These are phyloP conservation scores for Maylandia zebra DNA, from an alignment of 2,113 vertebrate species.

Conservation along the genomic window DNA sequence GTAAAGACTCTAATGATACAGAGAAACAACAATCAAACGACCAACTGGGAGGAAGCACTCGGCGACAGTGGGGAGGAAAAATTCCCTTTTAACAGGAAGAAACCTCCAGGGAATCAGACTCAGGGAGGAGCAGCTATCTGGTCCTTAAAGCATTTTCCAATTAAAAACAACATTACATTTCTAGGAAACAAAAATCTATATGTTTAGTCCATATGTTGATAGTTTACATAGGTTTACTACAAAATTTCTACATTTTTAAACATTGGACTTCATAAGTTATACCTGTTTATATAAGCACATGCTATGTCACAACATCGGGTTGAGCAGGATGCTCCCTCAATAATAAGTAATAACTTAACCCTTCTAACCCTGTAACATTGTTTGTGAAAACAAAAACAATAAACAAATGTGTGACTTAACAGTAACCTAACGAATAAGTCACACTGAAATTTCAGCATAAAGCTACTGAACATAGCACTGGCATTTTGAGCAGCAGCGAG, in stretches of 20 bases:
- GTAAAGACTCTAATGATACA: neutral
- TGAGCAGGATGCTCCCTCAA: neutral
- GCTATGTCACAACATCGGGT: neutral
- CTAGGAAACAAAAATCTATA: neutral
- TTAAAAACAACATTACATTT: neutral
- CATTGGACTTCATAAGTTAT: neutral
- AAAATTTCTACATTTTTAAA: neutral
- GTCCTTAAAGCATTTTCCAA: neutral
- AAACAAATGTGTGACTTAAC: neutral
- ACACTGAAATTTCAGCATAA: neutral
- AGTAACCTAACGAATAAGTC: neutral
- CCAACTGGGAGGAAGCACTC: neutral
- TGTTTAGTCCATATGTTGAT: neutral
- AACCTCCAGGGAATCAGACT: neutral
- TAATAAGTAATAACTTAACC: neutral
- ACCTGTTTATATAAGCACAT: neutral
- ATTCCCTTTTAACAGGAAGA: neutral
- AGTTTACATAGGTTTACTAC: neutral
- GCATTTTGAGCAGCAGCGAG: neutral
- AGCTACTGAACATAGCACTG: neutral
- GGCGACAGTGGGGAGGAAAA: neutral
- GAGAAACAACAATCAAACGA: neutral
- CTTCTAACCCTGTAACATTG: neutral
- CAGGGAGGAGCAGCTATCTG: neutral
- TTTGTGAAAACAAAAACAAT: neutral